Base-by-base conservation (phyloP, 2,797 vertebrate genomes). In the Pitangus sulphuratus region DNA sequence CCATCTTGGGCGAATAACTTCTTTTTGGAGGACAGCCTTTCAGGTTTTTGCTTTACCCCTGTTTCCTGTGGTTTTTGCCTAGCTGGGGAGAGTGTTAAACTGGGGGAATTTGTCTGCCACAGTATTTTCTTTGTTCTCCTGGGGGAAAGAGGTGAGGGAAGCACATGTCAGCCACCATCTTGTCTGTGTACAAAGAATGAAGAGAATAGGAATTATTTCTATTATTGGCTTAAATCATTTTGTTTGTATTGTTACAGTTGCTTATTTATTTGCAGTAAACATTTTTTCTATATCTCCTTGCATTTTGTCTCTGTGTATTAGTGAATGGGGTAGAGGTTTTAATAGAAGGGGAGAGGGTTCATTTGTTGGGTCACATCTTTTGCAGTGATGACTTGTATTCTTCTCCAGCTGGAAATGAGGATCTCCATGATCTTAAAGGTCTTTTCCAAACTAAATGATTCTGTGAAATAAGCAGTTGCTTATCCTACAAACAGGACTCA, bases 311-410 rank as follows among this genome's bases (percentile, higher is more conserved):
- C 40, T 31, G 39, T 62, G 40, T 44, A 44, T 42, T 64, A 40
- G 40, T 44, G 40, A 44, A 64, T 44, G 21, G 12, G 20, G 15
- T 10, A 64, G 30, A 64, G 11, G 15, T 44, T 64, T 64, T 64
- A 44, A 44, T 6, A 44, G 31, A 22, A 42, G 15, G 21, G 37
- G 20, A 44, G 15, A 14, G 40, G 10, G 20, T 30, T n/a, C 20
- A 44, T n/a, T 44, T 44, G 15, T 22, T n/a, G 35, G 19, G 2
- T 40, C 20, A 54, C 44, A 58, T 40, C 12, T 9, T 84, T 84
- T 79, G 10, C 50, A 58, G 15, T 21, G 20, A 12, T 58, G 40
- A 19, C 6, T 56, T 8, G 0, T 1, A 0, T 1, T 5, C 39
- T 58, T 81, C 22, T 44, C 31, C 22, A 60, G 2, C 1, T 50